Percentiles rank a stretch among this genome's conserved stretches.
Evolutionary conservation across 1,140 invertebrate species (phyloP).

Genomic region (Drosophila subobscura): DNA sequence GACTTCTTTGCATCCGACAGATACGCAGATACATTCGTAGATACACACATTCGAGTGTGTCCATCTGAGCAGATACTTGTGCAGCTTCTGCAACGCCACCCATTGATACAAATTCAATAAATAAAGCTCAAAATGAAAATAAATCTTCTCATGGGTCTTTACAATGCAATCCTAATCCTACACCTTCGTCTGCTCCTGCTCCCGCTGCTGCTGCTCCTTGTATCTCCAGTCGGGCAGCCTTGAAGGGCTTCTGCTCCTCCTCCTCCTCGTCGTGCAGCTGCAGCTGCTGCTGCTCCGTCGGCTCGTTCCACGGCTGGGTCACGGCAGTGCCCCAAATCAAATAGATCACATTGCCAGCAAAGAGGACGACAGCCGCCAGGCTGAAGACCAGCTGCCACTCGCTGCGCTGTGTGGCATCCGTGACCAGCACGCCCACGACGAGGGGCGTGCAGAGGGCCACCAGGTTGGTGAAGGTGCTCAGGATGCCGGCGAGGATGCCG

Average conservation of each 20-base stretch:
- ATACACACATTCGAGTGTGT: no score
- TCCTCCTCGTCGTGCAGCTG: constrained; percentile 18
- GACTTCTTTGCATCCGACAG: no score
- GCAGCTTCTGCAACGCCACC: no score
- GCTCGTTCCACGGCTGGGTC: constrained; percentile 87
- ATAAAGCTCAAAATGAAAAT: constrained; percentile 8
- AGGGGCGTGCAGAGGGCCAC: constrained; percentile 89
- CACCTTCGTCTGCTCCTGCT: not conserved
- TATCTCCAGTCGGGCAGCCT: constrained; percentile 47
- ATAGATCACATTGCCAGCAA: constrained; percentile 88
- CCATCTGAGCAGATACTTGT: no score
- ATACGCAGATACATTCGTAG: no score
- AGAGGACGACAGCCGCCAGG: constrained; percentile 88
- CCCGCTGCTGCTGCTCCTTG: not conserved
- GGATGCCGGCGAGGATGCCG: constrained; percentile 88
- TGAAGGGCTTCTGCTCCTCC: constrained; percentile 45
- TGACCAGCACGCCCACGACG: constrained; percentile 86
- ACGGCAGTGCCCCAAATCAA: constrained; percentile 87
- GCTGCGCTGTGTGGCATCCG: constrained; percentile 85
- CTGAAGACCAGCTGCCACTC: constrained; percentile 91
- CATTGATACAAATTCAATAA: constrained; percentile 7
- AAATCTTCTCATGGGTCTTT: constrained; percentile 36
- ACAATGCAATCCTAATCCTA: constrained; percentile 41
- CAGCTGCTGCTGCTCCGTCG: constrained; percentile 8
- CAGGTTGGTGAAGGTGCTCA: constrained; percentile 90